Evolutionary conservation across 1,140 invertebrate genomes (phyloP).

Genomic region (Fopius arisanus): DNA sequence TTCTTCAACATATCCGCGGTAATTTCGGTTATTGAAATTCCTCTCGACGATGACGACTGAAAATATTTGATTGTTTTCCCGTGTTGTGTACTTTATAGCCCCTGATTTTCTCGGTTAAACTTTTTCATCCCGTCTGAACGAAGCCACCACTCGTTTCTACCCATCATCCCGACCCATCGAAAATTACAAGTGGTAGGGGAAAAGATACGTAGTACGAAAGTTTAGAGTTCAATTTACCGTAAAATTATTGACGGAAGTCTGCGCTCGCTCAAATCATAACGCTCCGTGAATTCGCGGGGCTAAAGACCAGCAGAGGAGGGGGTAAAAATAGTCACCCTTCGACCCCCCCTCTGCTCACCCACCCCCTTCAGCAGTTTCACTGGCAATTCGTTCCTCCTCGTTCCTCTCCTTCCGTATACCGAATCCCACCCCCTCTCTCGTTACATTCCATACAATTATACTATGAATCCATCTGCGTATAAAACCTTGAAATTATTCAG

Average conservation of each 20-base stretch:
- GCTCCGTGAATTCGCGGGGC: slow-evolving; percentile 57
- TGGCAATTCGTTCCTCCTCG: not conserved
- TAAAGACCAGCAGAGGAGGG: not conserved
- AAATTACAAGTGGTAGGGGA: slow-evolving; percentile 31
- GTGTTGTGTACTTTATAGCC: slow-evolving; percentile 1
- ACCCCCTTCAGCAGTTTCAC: not conserved
- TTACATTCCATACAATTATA: slow-evolving; percentile 5
- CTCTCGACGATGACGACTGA: not conserved
- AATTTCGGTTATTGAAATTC: not conserved
- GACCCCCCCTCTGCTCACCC: not conserved
- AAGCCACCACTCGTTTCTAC: not conserved
- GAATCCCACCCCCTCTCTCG: not conserved
- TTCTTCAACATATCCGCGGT: too few relatives aligned
- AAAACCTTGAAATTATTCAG: slow-evolving; percentile 24
- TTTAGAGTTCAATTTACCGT: slow-evolving; percentile 60
- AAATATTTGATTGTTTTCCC: not conserved
- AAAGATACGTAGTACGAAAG: slow-evolving; percentile 34
- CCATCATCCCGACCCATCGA: slow-evolving; percentile 27
- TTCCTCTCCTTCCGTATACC: not conserved
- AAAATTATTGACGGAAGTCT: slow-evolving; percentile 64
- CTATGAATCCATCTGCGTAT: not conserved
- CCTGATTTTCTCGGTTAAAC: slow-evolving; percentile 18
- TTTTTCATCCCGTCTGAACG: slow-evolving; percentile 36
- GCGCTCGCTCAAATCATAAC: slow-evolving; percentile 60
- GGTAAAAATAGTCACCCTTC: not conserved